Percentiles rank a stretch among this genome's conserved stretches.
These are phyloP conservation scores for Enteromius argenteus DNA, from an alignment of 2,797 vertebrate species.

Conservation along the genomic window DNA sequence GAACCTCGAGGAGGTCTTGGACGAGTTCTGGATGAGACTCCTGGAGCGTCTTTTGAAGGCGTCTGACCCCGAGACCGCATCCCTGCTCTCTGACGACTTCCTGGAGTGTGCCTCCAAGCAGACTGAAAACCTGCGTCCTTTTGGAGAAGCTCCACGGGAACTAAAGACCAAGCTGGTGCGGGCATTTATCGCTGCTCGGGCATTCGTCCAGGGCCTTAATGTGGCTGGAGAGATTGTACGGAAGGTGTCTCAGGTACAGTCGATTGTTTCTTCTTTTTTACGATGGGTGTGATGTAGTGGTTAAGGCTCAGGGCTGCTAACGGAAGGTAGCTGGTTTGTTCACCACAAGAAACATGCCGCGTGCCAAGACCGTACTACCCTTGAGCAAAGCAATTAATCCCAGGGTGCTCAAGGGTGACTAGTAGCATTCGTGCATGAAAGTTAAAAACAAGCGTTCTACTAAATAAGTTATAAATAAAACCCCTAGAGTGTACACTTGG, in stretches of 20 bases:
- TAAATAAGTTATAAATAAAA: slow-evolving; percentile 24
- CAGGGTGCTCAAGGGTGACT: slow-evolving; percentile 9
- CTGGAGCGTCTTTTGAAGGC: slow-evolving; percentile 89
- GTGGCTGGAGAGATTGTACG: slow-evolving; percentile 88
- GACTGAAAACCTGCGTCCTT: slow-evolving; percentile 88
- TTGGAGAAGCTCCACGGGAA: slow-evolving; percentile 86
- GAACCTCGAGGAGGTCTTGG: slow-evolving; percentile 92
- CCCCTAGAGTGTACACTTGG: background rate
- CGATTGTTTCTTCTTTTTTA: background rate
- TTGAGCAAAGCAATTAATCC: slow-evolving; percentile 26
- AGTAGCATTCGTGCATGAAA: slow-evolving; percentile 15
- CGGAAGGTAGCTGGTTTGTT: background rate
- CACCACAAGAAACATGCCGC: background rate
- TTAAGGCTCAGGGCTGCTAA: background rate
- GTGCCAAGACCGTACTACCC: background rate
- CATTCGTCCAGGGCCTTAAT: slow-evolving; percentile 89
- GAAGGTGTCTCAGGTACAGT: slow-evolving; percentile 91
- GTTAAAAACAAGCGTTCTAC: slow-evolving; percentile 1
- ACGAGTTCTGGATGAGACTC: slow-evolving; percentile 92
- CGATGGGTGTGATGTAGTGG: slow-evolving; percentile 7
- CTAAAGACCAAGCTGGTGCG: slow-evolving; percentile 86
- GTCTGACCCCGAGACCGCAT: slow-evolving; percentile 83
- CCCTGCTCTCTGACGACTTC: slow-evolving; percentile 86
- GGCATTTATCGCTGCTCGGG: slow-evolving; percentile 88
- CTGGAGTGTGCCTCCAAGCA: slow-evolving; percentile 95